A percentile compares a stretch with the other conserved stretches of the same genome.
Conservation (phyloP, 2,888 invertebrate genomes). For the Drosophila kokeensis region DNA sequence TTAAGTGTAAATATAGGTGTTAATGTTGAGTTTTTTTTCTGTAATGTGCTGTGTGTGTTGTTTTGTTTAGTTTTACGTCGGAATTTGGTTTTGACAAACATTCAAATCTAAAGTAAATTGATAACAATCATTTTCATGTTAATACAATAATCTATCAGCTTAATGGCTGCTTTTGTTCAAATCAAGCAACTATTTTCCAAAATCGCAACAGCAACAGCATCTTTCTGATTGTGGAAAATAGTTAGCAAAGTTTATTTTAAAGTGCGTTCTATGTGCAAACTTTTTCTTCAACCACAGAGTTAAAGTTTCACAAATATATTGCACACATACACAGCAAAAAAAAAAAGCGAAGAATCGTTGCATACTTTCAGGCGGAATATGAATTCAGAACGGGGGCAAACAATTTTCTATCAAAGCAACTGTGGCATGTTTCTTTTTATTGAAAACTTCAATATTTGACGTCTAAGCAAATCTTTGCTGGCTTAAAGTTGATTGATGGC, state of each 20-base stretch:
- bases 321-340: too few relatives aligned
- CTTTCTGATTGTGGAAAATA: too few relatives aligned
- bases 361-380: conserved; percentile 3
- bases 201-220: background rate
- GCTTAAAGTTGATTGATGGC: conserved; percentile 52
- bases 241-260: too few relatives aligned
- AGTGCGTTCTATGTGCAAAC: background rate
- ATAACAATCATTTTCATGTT: background rate
- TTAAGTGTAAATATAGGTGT: background rate
- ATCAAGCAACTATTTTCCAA: background rate
- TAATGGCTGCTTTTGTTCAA: background rate
- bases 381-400: background rate
- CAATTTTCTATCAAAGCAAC: background rate
- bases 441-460: background rate
- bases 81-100: conserved; percentile 13
- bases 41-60: conserved; percentile 3
- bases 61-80: conserved; percentile 6
- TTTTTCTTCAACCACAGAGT: background rate
- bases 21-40: background rate
- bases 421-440: background rate
- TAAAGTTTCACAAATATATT: background rate
- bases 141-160: background rate
- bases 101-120: background rate
- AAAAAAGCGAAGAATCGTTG: background rate
- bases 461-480: conserved; percentile 21